These are phyloP conservation scores for Hipposideros armiger DNA, from an alignment of 2,113 vertebrate genomes.

Conservation along the genomic window DNA sequence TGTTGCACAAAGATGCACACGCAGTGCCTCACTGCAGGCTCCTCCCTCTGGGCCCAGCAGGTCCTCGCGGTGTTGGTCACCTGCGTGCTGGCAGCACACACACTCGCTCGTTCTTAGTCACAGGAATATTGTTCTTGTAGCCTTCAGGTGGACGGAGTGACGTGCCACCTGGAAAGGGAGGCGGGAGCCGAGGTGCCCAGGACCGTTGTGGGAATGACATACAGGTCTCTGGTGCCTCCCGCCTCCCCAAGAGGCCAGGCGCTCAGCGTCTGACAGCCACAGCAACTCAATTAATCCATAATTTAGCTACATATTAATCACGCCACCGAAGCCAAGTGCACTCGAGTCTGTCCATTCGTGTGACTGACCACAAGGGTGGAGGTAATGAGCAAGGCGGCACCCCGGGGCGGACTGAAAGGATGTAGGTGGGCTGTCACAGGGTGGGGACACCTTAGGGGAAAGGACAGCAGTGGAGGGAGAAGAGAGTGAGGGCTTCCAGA, in stretches of 20 bases:
- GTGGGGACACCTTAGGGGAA: not conserved
- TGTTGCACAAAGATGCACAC: too few relatives aligned
- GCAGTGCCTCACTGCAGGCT: too few relatives aligned
- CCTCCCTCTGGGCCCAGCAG: too few relatives aligned
- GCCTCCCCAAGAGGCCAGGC: not conserved
- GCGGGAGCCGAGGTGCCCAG: not conserved
- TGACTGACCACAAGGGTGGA: not conserved
- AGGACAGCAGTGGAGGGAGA: not conserved
- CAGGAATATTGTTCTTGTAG: not conserved
- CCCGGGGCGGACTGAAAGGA: not conserved
- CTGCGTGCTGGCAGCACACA: not conserved
- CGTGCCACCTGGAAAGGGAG: not conserved
- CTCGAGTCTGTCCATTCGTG: rapidly evolving
- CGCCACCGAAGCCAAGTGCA: not conserved
- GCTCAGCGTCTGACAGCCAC: not conserved
- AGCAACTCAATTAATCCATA: rapidly evolving
- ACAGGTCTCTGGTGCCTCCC: not conserved
- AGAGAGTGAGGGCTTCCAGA: too few relatives aligned
- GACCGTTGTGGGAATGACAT: rapidly evolving
- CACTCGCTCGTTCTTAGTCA: not conserved
- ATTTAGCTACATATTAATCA: too few relatives aligned
- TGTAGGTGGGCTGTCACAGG: not conserved
- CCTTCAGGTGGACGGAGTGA: not conserved
- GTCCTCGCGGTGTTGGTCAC: too few relatives aligned
- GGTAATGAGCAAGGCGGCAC: not conserved